These are phyloP conservation scores for Himalopsyche phryganea DNA, from an alignment of 1,140 invertebrate genomes.

Conservation along the genomic window DNA sequence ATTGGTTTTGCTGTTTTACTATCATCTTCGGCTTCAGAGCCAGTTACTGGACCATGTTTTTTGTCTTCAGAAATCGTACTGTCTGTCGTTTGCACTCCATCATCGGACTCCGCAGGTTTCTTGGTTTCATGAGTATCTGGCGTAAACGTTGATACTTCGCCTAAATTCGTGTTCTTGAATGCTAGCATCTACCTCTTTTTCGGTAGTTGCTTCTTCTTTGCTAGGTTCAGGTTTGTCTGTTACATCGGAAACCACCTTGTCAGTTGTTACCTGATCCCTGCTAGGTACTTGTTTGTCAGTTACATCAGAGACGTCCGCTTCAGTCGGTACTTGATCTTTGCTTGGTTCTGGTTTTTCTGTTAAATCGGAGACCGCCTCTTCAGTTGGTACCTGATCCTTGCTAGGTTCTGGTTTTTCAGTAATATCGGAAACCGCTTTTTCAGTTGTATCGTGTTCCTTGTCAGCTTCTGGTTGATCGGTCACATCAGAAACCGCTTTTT, in stretches of 20 bases:
- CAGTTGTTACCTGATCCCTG: conserved; percentile 17
- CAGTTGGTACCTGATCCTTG: conserved; percentile 17
- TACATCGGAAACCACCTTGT: not conserved
- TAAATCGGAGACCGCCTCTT: not conserved
- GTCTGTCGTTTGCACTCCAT: not conserved
- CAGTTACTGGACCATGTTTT: not conserved
- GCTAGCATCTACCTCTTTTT: too few species aligned
- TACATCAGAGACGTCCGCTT: conserved; percentile 6
- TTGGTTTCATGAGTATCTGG: conserved; percentile 2
- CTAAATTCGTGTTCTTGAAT: too few species aligned
- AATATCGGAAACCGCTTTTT: conserved; percentile 8
- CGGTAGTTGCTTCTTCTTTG: not conserved
- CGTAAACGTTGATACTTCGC: not conserved
- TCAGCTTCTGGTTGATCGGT: not conserved
- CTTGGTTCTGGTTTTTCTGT: not conserved
- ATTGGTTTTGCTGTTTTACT: not conserved
- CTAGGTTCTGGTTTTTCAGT: conserved; percentile 9
- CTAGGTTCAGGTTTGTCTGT: not conserved
- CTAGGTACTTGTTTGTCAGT: conserved; percentile 7
- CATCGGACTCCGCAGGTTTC: not conserved
- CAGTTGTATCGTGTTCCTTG: not conserved
- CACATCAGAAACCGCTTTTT: not conserved
- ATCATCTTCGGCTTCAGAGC: not conserved
- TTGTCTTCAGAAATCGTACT: not conserved
- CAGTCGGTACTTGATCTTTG: not conserved